phyloP scores from a whole-genome alignment of 2,797 vertebrate genomes.

The Numenius phaeopus region DNA sequence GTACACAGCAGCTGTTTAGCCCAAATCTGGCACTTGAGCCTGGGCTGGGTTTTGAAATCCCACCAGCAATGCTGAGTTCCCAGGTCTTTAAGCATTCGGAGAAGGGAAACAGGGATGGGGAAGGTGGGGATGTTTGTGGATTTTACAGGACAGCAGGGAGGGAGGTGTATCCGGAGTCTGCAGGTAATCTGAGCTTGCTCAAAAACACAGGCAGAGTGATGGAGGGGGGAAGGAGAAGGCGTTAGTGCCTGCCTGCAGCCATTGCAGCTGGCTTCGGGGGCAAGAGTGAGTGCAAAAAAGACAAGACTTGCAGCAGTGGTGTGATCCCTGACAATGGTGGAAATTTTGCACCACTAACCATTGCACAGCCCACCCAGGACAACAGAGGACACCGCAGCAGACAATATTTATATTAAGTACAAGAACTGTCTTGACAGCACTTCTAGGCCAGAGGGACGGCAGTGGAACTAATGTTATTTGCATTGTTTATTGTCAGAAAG shows the following conservation, averaged over 20 bases:
- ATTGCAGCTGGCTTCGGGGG: background rate
- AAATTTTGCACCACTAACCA: background rate
- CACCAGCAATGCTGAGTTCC: background rate
- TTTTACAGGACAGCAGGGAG: background rate
- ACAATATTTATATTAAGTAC: background rate
- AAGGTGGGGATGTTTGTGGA: background rate
- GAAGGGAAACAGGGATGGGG: background rate
- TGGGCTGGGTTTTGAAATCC: background rate
- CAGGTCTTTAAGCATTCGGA: background rate
- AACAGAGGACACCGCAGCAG: background rate
- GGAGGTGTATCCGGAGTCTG: background rate
- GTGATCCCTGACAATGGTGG: background rate
- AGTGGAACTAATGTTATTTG: conserved; percentile 27
- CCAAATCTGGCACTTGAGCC: background rate
- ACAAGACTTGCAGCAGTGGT: background rate
- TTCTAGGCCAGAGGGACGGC: background rate
- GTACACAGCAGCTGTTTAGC: background rate
- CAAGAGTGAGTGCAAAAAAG: background rate
- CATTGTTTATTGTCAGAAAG: conserved; percentile 30
- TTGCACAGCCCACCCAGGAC: background rate
- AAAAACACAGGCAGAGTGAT: background rate
- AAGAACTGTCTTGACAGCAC: background rate
- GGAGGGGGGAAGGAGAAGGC: background rate
- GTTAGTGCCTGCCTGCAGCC: background rate
- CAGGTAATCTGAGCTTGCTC: background rate